These are phyloP conservation scores for Sminthurinus aureus DNA, from an alignment of 2,888 invertebrate species.

Conservation along the genomic window DNA sequence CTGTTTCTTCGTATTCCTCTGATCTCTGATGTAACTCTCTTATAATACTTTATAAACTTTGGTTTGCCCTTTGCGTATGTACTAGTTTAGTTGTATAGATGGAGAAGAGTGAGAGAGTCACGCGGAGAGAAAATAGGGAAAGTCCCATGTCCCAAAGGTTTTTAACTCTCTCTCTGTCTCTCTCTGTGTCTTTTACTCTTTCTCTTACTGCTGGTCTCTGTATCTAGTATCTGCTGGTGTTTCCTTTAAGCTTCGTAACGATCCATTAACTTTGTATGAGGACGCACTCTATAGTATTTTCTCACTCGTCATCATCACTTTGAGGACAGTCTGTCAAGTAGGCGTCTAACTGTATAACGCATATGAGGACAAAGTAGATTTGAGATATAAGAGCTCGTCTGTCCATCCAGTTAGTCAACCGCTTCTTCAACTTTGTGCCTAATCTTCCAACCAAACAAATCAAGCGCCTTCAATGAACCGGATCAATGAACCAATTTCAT, in stretches of 20 bases:
- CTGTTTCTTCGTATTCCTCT: neutral
- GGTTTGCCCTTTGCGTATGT: neutral
- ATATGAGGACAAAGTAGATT: no score
- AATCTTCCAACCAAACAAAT: conserved; percentile 28
- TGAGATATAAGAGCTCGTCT: neutral
- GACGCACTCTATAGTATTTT: conserved; percentile 36
- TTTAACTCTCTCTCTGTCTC: conserved; percentile 5
- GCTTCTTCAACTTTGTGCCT: conserved; percentile 28
- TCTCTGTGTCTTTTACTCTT: conserved; percentile 9
- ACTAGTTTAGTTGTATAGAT: neutral
- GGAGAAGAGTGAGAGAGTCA: no score
- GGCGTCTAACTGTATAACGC: neutral
- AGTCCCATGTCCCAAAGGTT: neutral
- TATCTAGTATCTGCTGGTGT: conserved; percentile 8
- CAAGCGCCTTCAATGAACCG: conserved; percentile 7
- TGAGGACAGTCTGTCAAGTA: conserved; percentile 32
- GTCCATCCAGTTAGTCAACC: conserved; percentile 1
- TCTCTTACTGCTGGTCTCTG: neutral
- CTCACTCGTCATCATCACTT: conserved; percentile 12
- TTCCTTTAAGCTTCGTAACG: conserved; percentile 50
- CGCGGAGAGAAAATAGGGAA: neutral
- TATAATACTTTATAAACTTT: neutral
- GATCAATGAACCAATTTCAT: neutral
- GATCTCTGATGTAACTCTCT: neutral
- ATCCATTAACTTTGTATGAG: conserved; percentile 53